Evolutionary conservation across 2,888 invertebrate genomes (phyloP), one percentile per base, ranked within the genome.

Genomic region (Magallana nippona): DNA sequence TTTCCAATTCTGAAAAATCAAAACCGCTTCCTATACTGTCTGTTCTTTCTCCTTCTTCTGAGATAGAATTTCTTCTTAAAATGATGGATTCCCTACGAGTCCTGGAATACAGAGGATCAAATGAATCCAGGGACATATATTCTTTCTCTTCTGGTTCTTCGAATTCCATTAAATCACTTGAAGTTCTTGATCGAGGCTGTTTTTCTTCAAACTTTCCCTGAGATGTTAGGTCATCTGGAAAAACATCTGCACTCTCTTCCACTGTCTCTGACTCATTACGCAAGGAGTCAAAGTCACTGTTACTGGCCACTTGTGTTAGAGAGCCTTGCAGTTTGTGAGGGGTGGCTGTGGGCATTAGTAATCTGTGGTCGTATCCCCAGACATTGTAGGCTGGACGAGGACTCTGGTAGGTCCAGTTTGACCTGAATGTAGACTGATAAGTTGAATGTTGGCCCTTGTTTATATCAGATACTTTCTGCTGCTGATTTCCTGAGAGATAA

Each of bases 101-200:
- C 81, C 89, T 88, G 63, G 85, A 84, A 84, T 91, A 91, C n/a
- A 92, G 80, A 1, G 92, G 92, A 83, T 92, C 92, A 89, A 92
- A 92, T 79, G 88, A 91, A 58, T 91, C 90, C 78, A 92, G 82
- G 10, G 91, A 90, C n/a, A 92, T 89, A 86, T 92, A 92, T 63
- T 92, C 92, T 44, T 90, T 91, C 44, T 91, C 91, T 62, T 89
- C 89, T 55, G 88, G 83, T 11, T 87, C 84, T 84, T 79, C 80
- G 85, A 89, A 83, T 79, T 91, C 86, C 57, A 92, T 91, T n/a
- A 92, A 86, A 83, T 92, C 90, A 86, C 84, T 88, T 32, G 81
- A 86, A 78, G 85, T 86, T 55, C 87, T 84, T 79, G 80, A 82
- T 11, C 87, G 87, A 15, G 83, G 62, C 55, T 79, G 79, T 8